Conservation (phyloP, 2,888 invertebrate species). For the Lasioglossum pauxillum region DNA sequence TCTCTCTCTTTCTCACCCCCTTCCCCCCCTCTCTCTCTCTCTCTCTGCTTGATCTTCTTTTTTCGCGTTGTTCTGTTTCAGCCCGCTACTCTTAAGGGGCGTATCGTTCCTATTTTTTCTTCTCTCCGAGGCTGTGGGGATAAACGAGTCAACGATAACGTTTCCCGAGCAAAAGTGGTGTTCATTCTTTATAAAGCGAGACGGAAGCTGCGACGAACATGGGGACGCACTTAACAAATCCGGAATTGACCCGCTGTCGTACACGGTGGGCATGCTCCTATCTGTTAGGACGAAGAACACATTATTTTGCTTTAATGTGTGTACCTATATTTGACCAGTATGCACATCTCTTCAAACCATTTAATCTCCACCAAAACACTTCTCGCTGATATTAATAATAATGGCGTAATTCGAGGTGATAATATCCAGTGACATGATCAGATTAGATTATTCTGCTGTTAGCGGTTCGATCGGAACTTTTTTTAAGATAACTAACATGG, state of each 20-base stretch:
- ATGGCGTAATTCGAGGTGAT: neutral
- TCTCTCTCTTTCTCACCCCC: neutral
- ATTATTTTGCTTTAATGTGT: neutral
- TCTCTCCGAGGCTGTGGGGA: neutral
- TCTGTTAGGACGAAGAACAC: neutral
- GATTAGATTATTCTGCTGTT: too few species aligned
- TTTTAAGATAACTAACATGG: too few species aligned
- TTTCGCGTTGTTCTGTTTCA: neutral
- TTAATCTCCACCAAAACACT: neutral
- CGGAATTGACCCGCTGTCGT: neutral
- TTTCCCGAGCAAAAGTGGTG: neutral
- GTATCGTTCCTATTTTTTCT: neutral
- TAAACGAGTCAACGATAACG: constrained; percentile 32
- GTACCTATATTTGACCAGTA: neutral
- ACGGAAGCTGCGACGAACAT: neutral
- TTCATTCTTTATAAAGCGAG: constrained; percentile 8
- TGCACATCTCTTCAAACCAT: too few species aligned
- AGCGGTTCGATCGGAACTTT: too few species aligned
- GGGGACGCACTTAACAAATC: neutral
- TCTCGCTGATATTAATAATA: neutral
- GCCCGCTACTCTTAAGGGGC: constrained; percentile 7
- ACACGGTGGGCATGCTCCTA: neutral
- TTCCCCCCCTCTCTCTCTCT: neutral
- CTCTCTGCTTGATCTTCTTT: neutral
- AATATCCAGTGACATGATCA: neutral